Evolutionary conservation across 2,113 vertebrate species (phyloP).

Genomic region (Pycnonotus jocosus): DNA sequence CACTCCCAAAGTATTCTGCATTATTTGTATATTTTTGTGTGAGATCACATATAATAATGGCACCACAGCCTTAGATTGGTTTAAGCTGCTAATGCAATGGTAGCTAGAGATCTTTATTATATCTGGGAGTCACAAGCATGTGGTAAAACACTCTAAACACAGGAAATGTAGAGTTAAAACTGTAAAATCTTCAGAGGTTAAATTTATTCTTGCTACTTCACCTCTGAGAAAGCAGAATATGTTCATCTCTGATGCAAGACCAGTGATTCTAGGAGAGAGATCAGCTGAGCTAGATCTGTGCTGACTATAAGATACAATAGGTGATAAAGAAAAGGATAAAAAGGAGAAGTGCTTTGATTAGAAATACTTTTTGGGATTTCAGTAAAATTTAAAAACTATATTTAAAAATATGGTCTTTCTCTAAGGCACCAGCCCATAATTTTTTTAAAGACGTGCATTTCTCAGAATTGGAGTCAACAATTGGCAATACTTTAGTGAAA

Average conservation of each 20-base stretch:
- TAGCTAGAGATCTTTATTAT: neutral
- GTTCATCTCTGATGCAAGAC: neutral
- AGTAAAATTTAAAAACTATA: neutral
- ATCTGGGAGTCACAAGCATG: neutral
- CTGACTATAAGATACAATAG: neutral
- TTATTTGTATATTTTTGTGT: neutral
- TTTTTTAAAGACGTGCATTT: neutral
- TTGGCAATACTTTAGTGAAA: neutral
- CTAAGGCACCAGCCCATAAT: neutral
- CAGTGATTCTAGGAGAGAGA: neutral
- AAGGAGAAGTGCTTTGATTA: neutral
- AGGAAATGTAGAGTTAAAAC: neutral
- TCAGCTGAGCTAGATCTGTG: neutral
- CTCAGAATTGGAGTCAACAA: neutral
- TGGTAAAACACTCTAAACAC: neutral
- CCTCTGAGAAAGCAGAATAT: neutral
- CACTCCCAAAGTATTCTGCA: neutral
- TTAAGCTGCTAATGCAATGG: neutral
- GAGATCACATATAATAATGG: neutral
- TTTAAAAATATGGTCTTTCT: neutral
- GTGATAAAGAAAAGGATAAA: neutral
- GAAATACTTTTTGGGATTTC: neutral
- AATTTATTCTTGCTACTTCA: neutral
- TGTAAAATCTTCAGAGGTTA: neutral
- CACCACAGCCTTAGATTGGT: too few species aligned